Evolutionary conservation across 2,797 vertebrate species (phyloP).

Genomic region (Pterois miles): DNA sequence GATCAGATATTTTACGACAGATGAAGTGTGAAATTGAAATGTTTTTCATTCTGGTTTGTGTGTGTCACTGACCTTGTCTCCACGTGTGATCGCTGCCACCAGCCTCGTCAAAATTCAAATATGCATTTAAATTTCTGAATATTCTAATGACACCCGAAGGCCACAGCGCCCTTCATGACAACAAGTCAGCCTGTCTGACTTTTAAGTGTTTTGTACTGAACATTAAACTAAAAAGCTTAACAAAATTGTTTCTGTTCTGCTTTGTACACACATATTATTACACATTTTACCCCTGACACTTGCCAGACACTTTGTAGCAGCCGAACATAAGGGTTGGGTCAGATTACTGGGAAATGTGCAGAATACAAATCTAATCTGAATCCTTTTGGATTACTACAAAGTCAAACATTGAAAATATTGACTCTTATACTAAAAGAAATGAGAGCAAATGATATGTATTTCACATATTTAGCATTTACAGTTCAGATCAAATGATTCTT

Average conservation of each 20-base stretch:
- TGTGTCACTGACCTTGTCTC: slow-evolving; percentile 55
- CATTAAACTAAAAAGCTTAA: neutral
- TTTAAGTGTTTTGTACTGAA: neutral
- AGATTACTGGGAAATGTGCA: too few relatives aligned
- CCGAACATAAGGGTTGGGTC: too few relatives aligned
- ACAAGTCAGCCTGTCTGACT: too few relatives aligned
- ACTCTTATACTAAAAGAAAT: too few relatives aligned
- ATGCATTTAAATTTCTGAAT: slow-evolving; percentile 44
- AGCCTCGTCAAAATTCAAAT: slow-evolving; percentile 54
- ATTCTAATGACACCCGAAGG: slow-evolving; percentile 50
- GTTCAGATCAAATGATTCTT: too few relatives aligned
- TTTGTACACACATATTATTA: too few relatives aligned
- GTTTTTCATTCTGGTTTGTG: slow-evolving; percentile 42
- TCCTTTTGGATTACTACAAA: too few relatives aligned
- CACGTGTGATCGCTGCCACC: neutral
- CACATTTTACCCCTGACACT: neutral
- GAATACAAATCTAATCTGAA: too few relatives aligned
- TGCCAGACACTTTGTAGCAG: too few relatives aligned
- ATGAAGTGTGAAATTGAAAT: slow-evolving; percentile 84
- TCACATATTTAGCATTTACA: too few relatives aligned
- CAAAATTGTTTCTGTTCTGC: neutral
- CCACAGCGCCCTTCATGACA: slow-evolving; percentile 17
- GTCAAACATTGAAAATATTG: too few relatives aligned
- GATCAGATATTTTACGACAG: slow-evolving; percentile 50
- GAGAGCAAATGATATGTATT: too few relatives aligned